Percentiles rank a stretch among this genome's conserved stretches.
phyloP scores from a whole-genome alignment of 2,797 vertebrate species.

The Pipistrellus kuhlii region DNA sequence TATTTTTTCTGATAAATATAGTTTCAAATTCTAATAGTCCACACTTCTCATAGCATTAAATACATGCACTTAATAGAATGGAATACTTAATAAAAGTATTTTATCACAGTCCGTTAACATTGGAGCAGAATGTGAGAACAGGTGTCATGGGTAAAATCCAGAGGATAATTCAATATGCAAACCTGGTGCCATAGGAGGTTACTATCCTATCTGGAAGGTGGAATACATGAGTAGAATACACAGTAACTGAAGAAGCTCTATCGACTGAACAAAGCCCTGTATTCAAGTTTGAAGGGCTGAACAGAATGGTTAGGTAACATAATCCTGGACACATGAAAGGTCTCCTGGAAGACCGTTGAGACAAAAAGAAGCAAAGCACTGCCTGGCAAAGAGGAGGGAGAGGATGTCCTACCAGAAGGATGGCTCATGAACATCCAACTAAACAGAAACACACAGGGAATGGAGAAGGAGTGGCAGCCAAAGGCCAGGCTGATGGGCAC shows the following conservation, averaged over 20 bases:
- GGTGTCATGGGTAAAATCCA: background rate
- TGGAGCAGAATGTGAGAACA: conserved; percentile 34
- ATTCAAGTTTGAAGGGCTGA: background rate
- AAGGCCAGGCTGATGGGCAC: background rate
- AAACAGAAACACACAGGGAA: background rate
- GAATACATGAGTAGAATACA: background rate
- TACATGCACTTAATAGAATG: background rate
- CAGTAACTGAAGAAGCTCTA: background rate
- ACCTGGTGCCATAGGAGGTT: background rate
- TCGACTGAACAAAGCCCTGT: background rate
- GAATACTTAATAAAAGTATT: conserved; percentile 11
- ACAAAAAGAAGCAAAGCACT: background rate
- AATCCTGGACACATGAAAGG: background rate
- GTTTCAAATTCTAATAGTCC: conserved; percentile 33
- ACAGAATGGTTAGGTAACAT: background rate
- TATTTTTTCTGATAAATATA: background rate
- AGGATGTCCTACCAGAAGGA: background rate
- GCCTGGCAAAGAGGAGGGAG: background rate
- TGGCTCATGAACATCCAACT: background rate
- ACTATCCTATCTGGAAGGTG: background rate
- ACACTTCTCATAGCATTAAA: background rate
- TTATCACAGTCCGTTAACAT: conserved; percentile 44
- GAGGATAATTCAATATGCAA: background rate
- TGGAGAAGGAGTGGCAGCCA: background rate
- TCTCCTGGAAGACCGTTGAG: background rate